A percentile compares a stretch with the other conserved stretches of the same genome.
phyloP scores from a whole-genome alignment of 2,888 invertebrate genomes.

The Chrysopilus asiliformis region DNA sequence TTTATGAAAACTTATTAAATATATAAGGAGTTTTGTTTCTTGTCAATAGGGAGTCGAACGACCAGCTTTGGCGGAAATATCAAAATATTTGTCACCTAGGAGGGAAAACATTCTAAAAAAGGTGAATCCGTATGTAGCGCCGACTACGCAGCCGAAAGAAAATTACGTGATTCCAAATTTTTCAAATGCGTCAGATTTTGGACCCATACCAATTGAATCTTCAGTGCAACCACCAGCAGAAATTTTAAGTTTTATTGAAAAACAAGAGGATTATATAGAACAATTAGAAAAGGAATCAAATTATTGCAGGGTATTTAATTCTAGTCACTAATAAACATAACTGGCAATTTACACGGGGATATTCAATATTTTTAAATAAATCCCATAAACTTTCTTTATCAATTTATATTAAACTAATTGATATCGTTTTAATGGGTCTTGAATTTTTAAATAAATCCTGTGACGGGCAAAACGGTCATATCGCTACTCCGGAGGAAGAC shows the following conservation, averaged over 20 bases:
- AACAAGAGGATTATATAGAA: conserved; percentile 77
- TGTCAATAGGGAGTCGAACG: conserved; percentile 27
- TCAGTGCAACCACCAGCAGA: conserved; percentile 44
- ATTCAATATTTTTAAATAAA: not conserved
- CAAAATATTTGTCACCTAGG: conserved; percentile 29
- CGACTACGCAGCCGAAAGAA: not conserved
- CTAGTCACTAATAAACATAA: not conserved
- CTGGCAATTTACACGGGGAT: not conserved
- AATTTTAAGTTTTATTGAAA: conserved; percentile 65
- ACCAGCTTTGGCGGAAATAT: conserved; percentile 34
- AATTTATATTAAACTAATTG: no score
- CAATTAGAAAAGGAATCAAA: conserved; percentile 74
- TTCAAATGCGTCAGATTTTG: conserved; percentile 13
- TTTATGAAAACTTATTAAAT: not conserved
- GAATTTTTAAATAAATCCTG: no score
- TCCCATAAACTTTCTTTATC: no score
- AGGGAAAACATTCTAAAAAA: conserved; percentile 8
- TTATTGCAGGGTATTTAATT: conserved; percentile 53
- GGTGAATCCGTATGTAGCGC: conserved; percentile 4
- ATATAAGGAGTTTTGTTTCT: not conserved
- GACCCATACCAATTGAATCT: conserved; percentile 23
- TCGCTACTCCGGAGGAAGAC: no score
- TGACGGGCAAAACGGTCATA: no score
- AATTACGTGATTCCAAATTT: conserved; percentile 17
- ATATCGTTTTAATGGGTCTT: no score